Evolutionary conservation across 2,888 invertebrate species (phyloP).

Genomic region (Lamellibrachia columna): DNA sequence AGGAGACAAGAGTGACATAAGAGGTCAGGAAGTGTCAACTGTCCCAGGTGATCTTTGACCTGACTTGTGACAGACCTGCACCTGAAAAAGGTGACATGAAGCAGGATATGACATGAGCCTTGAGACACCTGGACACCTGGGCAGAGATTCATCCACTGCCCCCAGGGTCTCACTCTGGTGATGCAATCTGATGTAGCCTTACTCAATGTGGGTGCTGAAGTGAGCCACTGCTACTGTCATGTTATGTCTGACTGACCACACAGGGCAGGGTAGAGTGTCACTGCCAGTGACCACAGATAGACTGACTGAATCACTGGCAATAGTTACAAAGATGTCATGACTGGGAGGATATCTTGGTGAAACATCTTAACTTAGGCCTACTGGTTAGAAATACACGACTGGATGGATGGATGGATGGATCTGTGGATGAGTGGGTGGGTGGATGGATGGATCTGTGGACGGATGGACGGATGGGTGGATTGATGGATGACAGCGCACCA

Average conservation of each 20-base stretch:
- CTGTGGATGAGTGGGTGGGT: not conserved
- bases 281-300: not conserved
- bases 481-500: no score
- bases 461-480: not conserved
- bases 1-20: not conserved
- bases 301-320: not conserved
- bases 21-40: not conserved
- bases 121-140: not conserved
- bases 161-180: not conserved
- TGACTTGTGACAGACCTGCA: not conserved
- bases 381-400: not conserved
- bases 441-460: not conserved
- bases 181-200: not conserved
- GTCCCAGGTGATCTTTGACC: not conserved
- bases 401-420: not conserved
- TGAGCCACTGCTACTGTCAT: conserved; percentile 6
- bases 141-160: not conserved
- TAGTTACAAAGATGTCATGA: not conserved
- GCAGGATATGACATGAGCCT: not conserved
- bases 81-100: not conserved
- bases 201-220: conserved; percentile 10
- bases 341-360: not conserved
- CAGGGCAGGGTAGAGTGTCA: not conserved
- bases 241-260: not conserved
- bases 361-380: not conserved